phyloP scores from a whole-genome alignment of 2,888 invertebrate species.

The Flexamia atlantica region DNA sequence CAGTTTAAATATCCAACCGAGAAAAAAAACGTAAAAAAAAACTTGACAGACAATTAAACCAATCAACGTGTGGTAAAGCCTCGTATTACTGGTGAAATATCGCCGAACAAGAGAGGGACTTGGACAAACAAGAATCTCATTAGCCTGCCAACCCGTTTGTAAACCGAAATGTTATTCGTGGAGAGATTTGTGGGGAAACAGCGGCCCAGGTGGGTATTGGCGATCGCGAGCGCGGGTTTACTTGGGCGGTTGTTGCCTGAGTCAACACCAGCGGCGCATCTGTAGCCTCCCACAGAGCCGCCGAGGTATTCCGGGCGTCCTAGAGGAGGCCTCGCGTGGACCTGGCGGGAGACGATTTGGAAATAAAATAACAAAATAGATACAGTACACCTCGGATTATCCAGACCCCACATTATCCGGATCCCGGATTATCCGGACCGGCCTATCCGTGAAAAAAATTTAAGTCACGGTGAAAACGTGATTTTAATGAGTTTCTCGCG shows the following conservation, averaged over 20 bases:
- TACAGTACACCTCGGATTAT: too few relatives aligned
- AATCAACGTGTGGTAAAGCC: neutral
- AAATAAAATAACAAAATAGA: too few relatives aligned
- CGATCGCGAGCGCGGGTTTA: neutral
- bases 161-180: constrained; percentile 7
- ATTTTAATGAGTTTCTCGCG: too few relatives aligned
- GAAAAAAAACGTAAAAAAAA: too few relatives aligned
- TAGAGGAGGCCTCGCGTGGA: constrained; percentile 10
- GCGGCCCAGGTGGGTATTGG: neutral
- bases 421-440: too few relatives aligned
- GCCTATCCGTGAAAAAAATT: too few relatives aligned
- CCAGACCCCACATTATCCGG: too few relatives aligned
- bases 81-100: neutral
- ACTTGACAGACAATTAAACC: too few relatives aligned
- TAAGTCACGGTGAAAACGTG: too few relatives aligned
- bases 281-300: neutral
- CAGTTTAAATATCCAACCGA: too few relatives aligned
- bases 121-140: constrained; percentile 39
- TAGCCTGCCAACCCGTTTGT: neutral
- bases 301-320: neutral
- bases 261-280: neutral
- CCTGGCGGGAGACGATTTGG: too few relatives aligned
- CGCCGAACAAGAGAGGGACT: neutral
- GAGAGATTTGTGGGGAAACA: neutral
- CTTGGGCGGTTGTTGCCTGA: neutral